These are phyloP conservation scores for Dendrolimus houi DNA, from an alignment of 2,888 invertebrate genomes.

Conservation along the genomic window DNA sequence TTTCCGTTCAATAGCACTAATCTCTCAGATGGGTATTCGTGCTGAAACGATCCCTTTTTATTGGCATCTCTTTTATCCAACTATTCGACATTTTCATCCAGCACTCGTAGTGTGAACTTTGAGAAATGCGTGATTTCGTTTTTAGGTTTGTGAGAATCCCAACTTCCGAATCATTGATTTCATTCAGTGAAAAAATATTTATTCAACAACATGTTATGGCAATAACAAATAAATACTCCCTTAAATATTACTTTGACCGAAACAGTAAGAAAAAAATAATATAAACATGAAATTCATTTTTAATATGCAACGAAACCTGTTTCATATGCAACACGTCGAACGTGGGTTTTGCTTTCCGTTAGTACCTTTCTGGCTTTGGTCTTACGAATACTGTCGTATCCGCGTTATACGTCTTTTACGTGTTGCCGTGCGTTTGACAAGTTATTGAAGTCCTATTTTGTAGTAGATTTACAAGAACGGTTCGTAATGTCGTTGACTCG, in stretches of 20 bases:
- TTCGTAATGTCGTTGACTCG: constrained; percentile 35
- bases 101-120: constrained; percentile 11
- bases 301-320: constrained; percentile 66
- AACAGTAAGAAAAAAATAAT: constrained; percentile 3
- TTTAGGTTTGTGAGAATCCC: too few species aligned
- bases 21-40: constrained; percentile 68
- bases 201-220: background rate
- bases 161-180: too few species aligned
- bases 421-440: constrained; percentile 1
- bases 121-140: background rate
- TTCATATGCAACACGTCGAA: constrained; percentile 49
- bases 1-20: constrained; percentile 69
- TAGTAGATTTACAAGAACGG: background rate
- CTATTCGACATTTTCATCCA: constrained; percentile 46
- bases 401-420: too few species aligned
- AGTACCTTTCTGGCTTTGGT: constrained; percentile 30
- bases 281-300: constrained; percentile 60
- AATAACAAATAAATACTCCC: background rate
- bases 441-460: background rate
- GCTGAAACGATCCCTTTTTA: constrained; percentile 67
- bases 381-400: constrained; percentile 18
- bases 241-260: background rate
- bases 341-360: constrained; percentile 26
- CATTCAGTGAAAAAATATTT: background rate
- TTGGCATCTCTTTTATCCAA: constrained; percentile 58